phyloP scores from a whole-genome alignment of 2,113 vertebrate species.

The Gymnarchus niloticus region DNA sequence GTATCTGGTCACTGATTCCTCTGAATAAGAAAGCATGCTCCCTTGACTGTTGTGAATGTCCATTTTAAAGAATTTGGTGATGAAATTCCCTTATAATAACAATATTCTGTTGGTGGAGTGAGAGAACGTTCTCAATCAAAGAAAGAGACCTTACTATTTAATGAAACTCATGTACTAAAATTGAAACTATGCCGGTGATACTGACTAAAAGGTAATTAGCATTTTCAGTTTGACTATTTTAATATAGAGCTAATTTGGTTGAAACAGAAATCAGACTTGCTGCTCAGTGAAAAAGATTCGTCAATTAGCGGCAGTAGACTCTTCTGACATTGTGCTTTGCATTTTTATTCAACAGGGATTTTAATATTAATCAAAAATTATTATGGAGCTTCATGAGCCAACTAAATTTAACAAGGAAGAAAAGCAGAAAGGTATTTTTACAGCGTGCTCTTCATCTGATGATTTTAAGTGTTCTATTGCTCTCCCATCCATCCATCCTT shows the following conservation, averaged over 20 bases:
- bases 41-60: neutral
- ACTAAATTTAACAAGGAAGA: neutral
- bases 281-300: conserved; percentile 44
- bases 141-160: conserved; percentile 41
- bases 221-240: conserved; percentile 59
- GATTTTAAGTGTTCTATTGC: no score
- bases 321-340: neutral
- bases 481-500: no score
- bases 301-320: conserved; percentile 17
- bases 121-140: conserved; percentile 40
- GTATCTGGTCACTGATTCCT: neutral
- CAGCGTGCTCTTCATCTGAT: no score
- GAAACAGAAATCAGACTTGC: conserved; percentile 51
- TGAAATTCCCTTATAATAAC: neutral
- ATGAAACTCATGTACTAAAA: conserved; percentile 56
- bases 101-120: conserved; percentile 27
- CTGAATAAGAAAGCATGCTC: neutral
- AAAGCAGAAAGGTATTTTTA: no score
- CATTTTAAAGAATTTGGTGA: neutral
- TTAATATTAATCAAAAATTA: conserved; percentile 20
- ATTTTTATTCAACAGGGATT: neutral
- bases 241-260: conserved; percentile 57
- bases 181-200: no score
- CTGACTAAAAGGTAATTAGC: conserved; percentile 64
- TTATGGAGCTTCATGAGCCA: neutral